Evolutionary conservation across 2,113 vertebrate species (phyloP).

Genomic region (Dipodomys merriami): DNA sequence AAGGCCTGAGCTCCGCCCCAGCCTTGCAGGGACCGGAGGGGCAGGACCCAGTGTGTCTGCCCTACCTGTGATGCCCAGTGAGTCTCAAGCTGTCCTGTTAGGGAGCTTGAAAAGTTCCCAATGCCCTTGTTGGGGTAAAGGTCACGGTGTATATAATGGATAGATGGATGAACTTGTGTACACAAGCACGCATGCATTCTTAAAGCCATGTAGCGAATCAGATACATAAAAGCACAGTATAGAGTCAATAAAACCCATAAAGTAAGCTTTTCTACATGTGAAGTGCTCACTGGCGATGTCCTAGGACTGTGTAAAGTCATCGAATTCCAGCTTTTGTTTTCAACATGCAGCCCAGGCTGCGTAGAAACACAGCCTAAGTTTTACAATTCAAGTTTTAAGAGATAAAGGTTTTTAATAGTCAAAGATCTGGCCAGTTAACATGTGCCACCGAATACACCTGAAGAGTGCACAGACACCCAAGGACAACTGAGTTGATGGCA

Average conservation of each 20-base stretch:
- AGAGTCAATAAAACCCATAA: neutral
- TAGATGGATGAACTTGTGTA: neutral
- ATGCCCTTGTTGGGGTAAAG: no score
- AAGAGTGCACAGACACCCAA: neutral
- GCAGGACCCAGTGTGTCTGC: neutral
- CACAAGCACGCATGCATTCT: neutral
- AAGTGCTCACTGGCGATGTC: neutral
- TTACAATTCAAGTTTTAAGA: neutral
- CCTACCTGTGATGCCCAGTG: neutral
- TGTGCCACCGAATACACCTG: neutral
- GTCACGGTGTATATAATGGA: no score
- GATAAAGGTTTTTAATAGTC: neutral
- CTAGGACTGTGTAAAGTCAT: neutral
- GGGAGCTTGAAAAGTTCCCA: neutral
- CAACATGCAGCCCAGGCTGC: no score
- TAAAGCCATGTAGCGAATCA: neutral
- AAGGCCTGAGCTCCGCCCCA: neutral
- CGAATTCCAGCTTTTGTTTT: neutral
- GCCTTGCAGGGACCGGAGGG: neutral
- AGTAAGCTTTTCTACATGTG: neutral
- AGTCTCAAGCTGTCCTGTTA: neutral
- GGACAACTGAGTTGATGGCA: neutral
- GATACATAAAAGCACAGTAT: neutral
- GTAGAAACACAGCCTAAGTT: neutral
- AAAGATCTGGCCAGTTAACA: neutral